These are phyloP conservation scores for Pantherophis guttatus DNA, from an alignment of 2,113 vertebrate genomes.

Conservation along the genomic window DNA sequence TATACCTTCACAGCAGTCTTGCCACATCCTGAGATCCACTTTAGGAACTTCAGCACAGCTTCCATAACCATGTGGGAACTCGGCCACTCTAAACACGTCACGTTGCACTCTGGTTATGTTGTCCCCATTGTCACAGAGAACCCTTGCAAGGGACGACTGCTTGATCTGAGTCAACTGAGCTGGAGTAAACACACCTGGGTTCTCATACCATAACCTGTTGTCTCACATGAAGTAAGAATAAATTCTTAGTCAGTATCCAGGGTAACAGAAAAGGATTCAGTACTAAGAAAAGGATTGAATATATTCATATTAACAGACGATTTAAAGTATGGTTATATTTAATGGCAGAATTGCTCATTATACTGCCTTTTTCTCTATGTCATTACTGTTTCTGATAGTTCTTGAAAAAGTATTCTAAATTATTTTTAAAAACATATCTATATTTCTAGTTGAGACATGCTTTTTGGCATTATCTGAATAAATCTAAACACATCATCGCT, in stretches of 20 bases:
- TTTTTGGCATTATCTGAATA: background rate
- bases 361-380: background rate
- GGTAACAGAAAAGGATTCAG: background rate
- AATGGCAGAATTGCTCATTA: background rate
- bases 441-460: background rate
- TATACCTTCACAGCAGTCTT: constrained; percentile 97
- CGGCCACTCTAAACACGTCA: constrained; percentile 87
- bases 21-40: constrained; percentile 95
- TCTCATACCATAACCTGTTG: constrained; percentile 95
- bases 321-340: background rate
- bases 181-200: constrained; percentile 88
- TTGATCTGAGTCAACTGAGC: constrained; percentile 94
- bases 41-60: constrained; percentile 86
- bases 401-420: background rate
- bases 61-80: constrained; percentile 87
- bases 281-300: background rate
- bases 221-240: constrained; percentile 45
- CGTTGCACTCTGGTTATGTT: constrained; percentile 91
- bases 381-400: background rate
- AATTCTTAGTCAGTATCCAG: constrained; percentile 4
- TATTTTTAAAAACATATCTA: background rate
- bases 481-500: background rate
- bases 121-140: constrained; percentile 92
- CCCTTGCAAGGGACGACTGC: constrained; percentile 87
- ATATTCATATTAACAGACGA: background rate